These are phyloP conservation scores for Meriones unguiculatus DNA, from an alignment of 2,113 vertebrate species.

Conservation along the genomic window DNA sequence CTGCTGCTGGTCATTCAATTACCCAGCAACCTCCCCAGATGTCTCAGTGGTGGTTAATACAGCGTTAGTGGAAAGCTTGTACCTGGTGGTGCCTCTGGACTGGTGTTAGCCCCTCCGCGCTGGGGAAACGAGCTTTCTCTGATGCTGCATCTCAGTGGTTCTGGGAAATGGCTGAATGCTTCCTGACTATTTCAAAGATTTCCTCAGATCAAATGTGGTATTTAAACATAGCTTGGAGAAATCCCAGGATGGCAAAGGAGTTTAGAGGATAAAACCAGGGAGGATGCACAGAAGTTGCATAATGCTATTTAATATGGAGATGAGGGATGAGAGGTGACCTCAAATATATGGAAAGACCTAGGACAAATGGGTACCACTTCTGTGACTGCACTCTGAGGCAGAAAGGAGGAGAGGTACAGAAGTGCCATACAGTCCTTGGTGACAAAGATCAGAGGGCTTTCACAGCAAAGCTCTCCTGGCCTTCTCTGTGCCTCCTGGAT, in stretches of 20 bases:
- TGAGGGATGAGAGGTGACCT: not conserved
- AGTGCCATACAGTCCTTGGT: too few relatives aligned
- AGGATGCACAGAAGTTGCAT: not conserved
- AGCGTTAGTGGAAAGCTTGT: accelerated
- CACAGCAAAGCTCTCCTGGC: not conserved
- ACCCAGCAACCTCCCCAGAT: conserved; percentile 64
- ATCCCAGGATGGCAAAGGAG: not conserved
- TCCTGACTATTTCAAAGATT: not conserved
- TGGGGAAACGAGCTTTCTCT: not conserved
- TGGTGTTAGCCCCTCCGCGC: not conserved
- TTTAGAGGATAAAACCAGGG: conserved; percentile 19
- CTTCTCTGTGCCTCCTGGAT: not conserved
- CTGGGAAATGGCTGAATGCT: not conserved
- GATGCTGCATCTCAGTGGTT: not conserved
- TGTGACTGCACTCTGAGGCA: too few relatives aligned
- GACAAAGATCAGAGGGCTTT: accelerated
- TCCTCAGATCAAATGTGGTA: not conserved
- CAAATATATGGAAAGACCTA: not conserved
- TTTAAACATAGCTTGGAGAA: conserved; percentile 6
- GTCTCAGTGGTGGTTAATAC: not conserved
- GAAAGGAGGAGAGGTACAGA: not conserved
- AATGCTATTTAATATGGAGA: not conserved
- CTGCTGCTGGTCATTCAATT: conserved; percentile 72
- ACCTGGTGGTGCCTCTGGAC: not conserved
- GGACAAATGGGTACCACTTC: not conserved